A percentile compares a stretch with the other conserved stretches of the same genome.
Conservation (phyloP, 2,113 vertebrate species). For the Bungarus multicinctus region DNA sequence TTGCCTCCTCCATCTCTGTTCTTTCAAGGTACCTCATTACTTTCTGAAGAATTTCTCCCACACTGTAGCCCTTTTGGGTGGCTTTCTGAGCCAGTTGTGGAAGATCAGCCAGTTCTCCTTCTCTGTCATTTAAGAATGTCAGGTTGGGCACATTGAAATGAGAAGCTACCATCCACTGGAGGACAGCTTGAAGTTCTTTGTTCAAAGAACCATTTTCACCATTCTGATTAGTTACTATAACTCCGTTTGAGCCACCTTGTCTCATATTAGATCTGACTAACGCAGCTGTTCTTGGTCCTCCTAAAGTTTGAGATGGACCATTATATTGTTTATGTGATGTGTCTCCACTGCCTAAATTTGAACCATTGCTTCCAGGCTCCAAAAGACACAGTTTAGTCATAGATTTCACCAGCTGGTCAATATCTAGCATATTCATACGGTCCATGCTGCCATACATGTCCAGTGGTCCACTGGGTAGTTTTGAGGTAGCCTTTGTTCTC, state of each 20-base stretch:
- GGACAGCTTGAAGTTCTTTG: slow-evolving; percentile 62
- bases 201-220: slow-evolving; percentile 48
- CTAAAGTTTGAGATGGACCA: neutral
- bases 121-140: slow-evolving; percentile 62
- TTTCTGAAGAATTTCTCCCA: slow-evolving; percentile 62
- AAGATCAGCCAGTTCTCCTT: slow-evolving; percentile 59
- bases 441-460: slow-evolving; percentile 48
- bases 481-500: slow-evolving; percentile 12
- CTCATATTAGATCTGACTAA: slow-evolving; percentile 7
- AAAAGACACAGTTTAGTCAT: slow-evolving; percentile 65
- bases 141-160: slow-evolving; percentile 61
- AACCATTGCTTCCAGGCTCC: slow-evolving; percentile 54
- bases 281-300: neutral
- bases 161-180: slow-evolving; percentile 66
- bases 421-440: slow-evolving; percentile 53
- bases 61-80: slow-evolving; percentile 61
- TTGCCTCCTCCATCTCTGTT: slow-evolving; percentile 51
- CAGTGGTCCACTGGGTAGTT: slow-evolving; percentile 21
- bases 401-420: slow-evolving; percentile 62
- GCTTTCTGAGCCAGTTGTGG: slow-evolving; percentile 61
- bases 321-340: slow-evolving; percentile 9
- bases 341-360: neutral
- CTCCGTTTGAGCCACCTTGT: slow-evolving; percentile 26
- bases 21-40: slow-evolving; percentile 64
- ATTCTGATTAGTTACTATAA: slow-evolving; percentile 62